Percentiles rank a stretch among this genome's conserved stretches.
These are phyloP conservation scores for Zaprionus inermis DNA, from an alignment of 1,140 invertebrate species.

Conservation along the genomic window DNA sequence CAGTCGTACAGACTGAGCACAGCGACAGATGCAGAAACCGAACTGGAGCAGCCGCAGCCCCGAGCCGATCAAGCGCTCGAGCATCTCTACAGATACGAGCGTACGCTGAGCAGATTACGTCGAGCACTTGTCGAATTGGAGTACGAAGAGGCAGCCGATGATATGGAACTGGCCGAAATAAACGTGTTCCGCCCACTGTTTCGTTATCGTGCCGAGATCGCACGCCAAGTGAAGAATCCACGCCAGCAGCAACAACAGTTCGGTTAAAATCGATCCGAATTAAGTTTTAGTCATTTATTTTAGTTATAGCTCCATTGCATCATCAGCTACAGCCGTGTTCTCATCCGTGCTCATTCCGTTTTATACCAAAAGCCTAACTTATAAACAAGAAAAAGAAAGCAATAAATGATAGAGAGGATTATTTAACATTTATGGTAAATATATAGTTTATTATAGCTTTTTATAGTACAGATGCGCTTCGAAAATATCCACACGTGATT, in stretches of 20 bases:
- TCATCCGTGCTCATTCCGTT: conserved; percentile 8
- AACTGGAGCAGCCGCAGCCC: neutral
- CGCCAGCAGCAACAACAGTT: conserved; percentile 50
- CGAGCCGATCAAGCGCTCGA: neutral
- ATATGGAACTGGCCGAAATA: conserved; percentile 77
- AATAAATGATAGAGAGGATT: conserved; percentile 30
- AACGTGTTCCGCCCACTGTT: conserved; percentile 79
- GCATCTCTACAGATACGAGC: conserved; percentile 45
- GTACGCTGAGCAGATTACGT: conserved; percentile 46
- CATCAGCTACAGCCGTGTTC: neutral
- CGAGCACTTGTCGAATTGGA: conserved; percentile 59
- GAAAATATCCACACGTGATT: conserved; percentile 57
- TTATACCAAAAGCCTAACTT: conserved; percentile 42
- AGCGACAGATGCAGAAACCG: neutral
- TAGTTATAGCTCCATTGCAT: conserved; percentile 16
- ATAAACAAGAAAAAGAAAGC: conserved; percentile 30
- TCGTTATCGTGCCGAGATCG: conserved; percentile 69
- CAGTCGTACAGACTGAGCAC: conserved; percentile 46
- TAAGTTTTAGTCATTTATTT: neutral
- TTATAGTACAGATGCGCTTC: conserved; percentile 33
- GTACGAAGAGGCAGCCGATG: conserved; percentile 62
- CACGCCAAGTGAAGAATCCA: conserved; percentile 54
- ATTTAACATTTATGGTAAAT: conserved; percentile 71
- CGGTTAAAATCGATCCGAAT: conserved; percentile 27
- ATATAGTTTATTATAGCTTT: conserved; percentile 47